Percentiles rank a stretch among this genome's conserved stretches.
Conservation (phyloP, 2,797 vertebrate genomes). For the Peromyscus aztecus region DNA sequence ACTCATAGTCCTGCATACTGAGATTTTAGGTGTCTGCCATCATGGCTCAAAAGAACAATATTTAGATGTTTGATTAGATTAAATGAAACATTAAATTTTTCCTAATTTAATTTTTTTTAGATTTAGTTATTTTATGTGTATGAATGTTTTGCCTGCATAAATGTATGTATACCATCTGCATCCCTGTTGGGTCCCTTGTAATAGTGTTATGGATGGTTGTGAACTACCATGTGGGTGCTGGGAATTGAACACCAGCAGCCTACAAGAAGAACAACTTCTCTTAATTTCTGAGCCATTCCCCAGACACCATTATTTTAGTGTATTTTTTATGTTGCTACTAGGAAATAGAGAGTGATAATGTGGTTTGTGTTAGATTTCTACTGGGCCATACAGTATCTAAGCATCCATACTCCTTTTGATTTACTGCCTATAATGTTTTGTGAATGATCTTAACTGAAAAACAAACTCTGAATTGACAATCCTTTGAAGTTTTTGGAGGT, state of each 20-base stretch:
- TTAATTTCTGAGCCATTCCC: neutral
- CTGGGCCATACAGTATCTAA: neutral
- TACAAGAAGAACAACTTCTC: neutral
- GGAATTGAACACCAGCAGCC: neutral
- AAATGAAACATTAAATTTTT: slow-evolving; percentile 27
- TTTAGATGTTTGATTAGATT: neutral
- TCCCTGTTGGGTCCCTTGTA: neutral
- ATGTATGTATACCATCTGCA: neutral
- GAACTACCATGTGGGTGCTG: neutral
- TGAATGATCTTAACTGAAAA: slow-evolving; percentile 58
- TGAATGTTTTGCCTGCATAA: neutral
- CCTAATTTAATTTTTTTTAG: neutral
- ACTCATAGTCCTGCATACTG: neutral
- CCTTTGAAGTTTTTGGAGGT: neutral
- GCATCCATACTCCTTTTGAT: neutral
- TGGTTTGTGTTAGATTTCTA: slow-evolving; percentile 3
- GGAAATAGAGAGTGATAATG: neutral
- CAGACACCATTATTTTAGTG: neutral
- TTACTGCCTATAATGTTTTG: neutral
- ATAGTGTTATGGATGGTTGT: neutral
- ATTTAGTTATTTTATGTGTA: neutral
- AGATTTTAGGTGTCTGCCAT: neutral
- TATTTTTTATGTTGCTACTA: neutral
- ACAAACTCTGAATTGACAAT: slow-evolving; percentile 13
- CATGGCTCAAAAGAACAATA: neutral